phyloP scores from a whole-genome alignment of 2,888 invertebrate genomes.

The Erebia palarica region DNA sequence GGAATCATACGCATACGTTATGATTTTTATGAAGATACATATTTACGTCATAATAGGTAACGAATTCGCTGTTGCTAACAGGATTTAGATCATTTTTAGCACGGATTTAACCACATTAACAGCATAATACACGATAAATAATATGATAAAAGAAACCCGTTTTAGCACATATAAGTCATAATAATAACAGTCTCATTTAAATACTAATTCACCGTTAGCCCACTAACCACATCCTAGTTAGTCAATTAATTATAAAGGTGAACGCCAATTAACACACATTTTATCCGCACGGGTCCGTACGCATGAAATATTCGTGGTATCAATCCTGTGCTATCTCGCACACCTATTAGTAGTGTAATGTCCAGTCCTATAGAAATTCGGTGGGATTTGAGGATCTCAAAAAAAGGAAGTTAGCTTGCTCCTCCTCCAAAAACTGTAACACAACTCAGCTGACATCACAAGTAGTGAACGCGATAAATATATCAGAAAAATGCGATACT shows the following conservation, averaged over 20 bases:
- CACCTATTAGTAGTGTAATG: not conserved
- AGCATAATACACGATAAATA: conserved; percentile 9
- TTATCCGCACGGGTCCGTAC: not conserved
- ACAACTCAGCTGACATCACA: no score
- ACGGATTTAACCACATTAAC: conserved; percentile 1
- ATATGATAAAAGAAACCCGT: conserved; percentile 8
- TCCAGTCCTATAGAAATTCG: no score
- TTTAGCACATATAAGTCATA: conserved; percentile 10
- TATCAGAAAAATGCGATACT: no score
- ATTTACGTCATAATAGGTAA: not conserved
- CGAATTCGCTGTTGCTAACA: conserved; percentile 1
- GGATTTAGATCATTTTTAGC: conserved; percentile 7
- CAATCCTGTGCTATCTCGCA: not conserved
- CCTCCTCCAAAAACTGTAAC: no score
- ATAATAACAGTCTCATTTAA: conserved; percentile 16
- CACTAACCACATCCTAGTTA: conserved; percentile 23
- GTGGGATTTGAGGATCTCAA: no score
- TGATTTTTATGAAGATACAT: not conserved
- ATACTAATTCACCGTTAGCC: conserved; percentile 14
- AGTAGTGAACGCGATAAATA: no score
- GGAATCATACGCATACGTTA: not conserved
- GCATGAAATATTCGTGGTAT: not conserved
- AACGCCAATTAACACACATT: not conserved
- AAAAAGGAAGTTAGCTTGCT: no score
- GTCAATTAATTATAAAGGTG: conserved; percentile 11